Percentiles rank a stretch among this genome's conserved stretches.
phyloP scores from a whole-genome alignment of 1,140 invertebrate species.

The Pantala flavescens region DNA sequence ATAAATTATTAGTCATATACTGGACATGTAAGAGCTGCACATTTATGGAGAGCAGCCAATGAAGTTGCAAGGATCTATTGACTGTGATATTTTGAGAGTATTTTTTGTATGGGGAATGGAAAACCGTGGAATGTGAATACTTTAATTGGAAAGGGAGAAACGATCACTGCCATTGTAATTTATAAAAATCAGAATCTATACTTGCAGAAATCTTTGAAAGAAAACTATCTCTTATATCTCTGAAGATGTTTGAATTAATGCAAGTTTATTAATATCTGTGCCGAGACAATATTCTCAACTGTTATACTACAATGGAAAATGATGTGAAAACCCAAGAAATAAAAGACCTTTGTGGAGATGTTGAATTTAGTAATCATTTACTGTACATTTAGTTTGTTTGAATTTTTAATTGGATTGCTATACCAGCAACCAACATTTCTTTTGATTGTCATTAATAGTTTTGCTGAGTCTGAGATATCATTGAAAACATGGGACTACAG shows the following conservation, averaged over 20 bases:
- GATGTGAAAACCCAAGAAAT: not conserved
- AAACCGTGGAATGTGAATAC: not conserved
- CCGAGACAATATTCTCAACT: not conserved
- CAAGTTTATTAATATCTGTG: slow-evolving; percentile 2
- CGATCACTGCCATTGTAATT: not conserved
- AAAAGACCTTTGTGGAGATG: not conserved
- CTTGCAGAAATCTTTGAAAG: not conserved
- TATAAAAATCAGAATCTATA: not conserved
- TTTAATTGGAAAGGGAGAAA: not conserved
- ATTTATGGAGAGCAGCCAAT: too few species aligned
- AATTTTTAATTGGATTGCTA: too few species aligned
- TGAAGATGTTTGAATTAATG: not conserved
- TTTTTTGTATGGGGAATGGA: not conserved
- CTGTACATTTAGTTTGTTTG: too few species aligned
- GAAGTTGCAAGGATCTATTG: not conserved
- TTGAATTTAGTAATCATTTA: not conserved
- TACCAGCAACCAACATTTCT: too few species aligned
- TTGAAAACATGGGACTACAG: too few species aligned
- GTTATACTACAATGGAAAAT: slow-evolving; percentile 2
- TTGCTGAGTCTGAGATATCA: too few species aligned
- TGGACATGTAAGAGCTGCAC: too few species aligned
- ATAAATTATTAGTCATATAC: too few species aligned
- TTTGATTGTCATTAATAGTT: too few species aligned
- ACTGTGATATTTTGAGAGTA: slow-evolving; percentile 2
- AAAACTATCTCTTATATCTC: not conserved